These are phyloP conservation scores for honey bee (Apis mellifera) DNA, from an alignment of 1,140 invertebrate genomes.

Conservation along the genomic window DNA sequence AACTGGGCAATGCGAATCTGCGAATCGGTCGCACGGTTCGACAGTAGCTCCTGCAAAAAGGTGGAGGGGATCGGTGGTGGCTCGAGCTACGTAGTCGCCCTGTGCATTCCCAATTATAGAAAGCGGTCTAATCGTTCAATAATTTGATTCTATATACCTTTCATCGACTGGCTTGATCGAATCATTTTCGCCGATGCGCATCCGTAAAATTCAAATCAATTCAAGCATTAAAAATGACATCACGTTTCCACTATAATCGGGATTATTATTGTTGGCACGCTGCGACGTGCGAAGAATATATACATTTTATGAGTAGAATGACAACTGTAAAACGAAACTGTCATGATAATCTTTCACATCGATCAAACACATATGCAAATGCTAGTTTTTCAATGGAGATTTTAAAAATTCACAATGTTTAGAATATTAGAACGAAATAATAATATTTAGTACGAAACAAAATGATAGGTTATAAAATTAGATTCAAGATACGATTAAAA, in stretches of 20 bases:
- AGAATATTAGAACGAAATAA: no score
- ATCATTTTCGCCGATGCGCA: neutral
- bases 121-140: conserved; percentile 39
- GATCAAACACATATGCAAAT: no score
- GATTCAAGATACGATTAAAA: neutral
- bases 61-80: conserved; percentile 59
- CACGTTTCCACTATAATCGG: neutral
- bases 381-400: neutral
- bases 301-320: neutral
- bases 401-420: neutral
- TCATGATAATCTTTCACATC: no score
- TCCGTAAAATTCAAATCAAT: neutral
- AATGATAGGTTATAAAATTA: neutral
- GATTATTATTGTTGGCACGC: conserved; percentile 46
- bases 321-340: neutral
- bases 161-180: neutral
- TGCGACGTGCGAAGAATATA: neutral
- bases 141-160: conserved; percentile 19
- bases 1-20: conserved; percentile 67
- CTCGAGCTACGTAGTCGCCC: conserved; percentile 58
- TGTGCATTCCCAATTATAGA: conserved; percentile 59
- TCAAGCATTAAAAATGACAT: conserved; percentile 10
- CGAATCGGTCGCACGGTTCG: conserved; percentile 42
- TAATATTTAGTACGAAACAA: no score
- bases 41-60: conserved; percentile 28